Base-by-base conservation (phyloP, 2,888 invertebrate species). In the Conops quadrifasciatus region DNA sequence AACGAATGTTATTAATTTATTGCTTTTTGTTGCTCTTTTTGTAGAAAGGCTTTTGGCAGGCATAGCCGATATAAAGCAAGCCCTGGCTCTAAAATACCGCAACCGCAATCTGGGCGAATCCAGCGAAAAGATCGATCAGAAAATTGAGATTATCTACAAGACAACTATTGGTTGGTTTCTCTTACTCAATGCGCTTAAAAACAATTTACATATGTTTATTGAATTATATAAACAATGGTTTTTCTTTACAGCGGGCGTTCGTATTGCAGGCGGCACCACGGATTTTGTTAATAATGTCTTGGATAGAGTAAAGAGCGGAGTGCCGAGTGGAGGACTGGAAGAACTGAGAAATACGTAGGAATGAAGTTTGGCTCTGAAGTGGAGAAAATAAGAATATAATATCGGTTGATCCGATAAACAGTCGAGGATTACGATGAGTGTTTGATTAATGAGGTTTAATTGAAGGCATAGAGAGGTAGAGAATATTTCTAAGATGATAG, bases 221-320 rank as follows among this genome's bases (percentile, higher is more conserved):
- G 2, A 53, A 53, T 66, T 26, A 47, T 15, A 36, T 13, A 60
- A 24, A 60, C n/a, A 36, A 36, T 36, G 4, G 5, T 28, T 58
- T 19, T 36, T 66, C 60, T 56, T 49, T 11, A 58, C 5, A 51
- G n/a, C 83, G 94, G 96, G 93, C 87, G 87, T 93, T 67, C 92
- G 91, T 88, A 94, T 97, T 82, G 97, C 96, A 66, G 97, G 95
- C 67, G 90, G 93, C 79, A 93, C 96, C 63, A 95, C 97, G 15
- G 97, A 97, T 79, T 97, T 94, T 86, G 97, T 98, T 53, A 97
- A 97, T 86, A 92, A 91, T 87, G 92, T 97, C 72, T 87, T 97
- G 86, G 95, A 95, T 72, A 95, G 93, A 84, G 92, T 96, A 69
- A 93, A 91, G 86, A 87, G 89, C 73, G 96, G 96, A 45, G 91